phyloP scores from a whole-genome alignment of 2,113 vertebrate species.

The Eurystomus gularis region DNA sequence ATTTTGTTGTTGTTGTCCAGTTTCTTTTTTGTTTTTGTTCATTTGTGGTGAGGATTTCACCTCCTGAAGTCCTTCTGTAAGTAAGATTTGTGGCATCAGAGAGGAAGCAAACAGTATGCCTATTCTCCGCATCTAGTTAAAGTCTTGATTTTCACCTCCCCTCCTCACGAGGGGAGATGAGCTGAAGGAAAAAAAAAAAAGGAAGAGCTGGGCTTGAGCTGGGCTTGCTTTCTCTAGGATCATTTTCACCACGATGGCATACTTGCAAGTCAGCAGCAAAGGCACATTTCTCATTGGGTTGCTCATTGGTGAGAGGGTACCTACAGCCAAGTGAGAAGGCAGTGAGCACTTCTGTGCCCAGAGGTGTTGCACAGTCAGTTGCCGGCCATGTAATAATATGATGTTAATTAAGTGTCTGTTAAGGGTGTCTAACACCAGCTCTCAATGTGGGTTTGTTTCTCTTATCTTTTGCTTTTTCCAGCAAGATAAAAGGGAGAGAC shows the following conservation, averaged over 20 bases:
- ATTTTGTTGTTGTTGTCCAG: background rate
- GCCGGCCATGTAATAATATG: background rate
- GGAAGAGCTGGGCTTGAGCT: background rate
- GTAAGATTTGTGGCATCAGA: background rate
- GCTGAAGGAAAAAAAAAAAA: background rate
- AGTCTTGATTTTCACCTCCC: background rate
- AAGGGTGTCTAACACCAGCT: background rate
- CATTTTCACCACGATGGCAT: background rate
- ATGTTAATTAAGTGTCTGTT: background rate
- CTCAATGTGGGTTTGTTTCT: background rate
- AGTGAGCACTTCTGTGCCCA: background rate
- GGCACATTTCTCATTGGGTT: background rate
- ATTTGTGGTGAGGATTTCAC: background rate
- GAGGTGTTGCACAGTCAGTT: background rate
- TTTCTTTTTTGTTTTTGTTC: background rate
- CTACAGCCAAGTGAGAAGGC: background rate
- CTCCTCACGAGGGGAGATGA: background rate
- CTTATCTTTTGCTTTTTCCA: background rate
- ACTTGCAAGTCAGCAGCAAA: background rate
- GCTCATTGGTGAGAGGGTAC: rapidly evolving
- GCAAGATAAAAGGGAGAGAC: background rate
- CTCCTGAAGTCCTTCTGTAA: background rate
- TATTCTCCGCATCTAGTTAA: background rate
- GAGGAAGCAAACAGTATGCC: background rate
- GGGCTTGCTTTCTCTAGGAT: background rate